Base-by-base conservation (phyloP, 2,113 vertebrate species). In the Oncorhynchus nerka region DNA sequence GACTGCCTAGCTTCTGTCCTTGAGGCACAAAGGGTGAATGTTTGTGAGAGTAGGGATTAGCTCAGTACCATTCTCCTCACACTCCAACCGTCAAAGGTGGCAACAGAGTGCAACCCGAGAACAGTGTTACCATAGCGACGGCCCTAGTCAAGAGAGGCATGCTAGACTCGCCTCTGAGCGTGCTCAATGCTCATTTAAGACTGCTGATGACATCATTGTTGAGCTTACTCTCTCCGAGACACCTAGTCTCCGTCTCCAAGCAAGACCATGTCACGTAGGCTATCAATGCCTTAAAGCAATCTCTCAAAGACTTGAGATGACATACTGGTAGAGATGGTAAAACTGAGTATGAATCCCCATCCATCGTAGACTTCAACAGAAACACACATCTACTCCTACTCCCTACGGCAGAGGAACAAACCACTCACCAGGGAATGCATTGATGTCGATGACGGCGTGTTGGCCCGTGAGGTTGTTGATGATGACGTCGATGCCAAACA, bases 381-480 rank as follows among this genome's bases (percentile, higher is more conserved):
- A 45, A 45, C 9, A 3, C 39, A 12, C 39, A 45, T 45, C 39
- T 45, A 45, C 19, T 30, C 19, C 20, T 20, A n/a, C 11, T 1
- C 3, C 62, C 3, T 5, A 15, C 34, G 61, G 67, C 48, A 69
- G 19, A 48, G 2, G 26, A 13, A 22, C 28, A 24, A 9, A 20
- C 24, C 68, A 81, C 86, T 24, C 79, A 99, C 98, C 98, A 84
- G 98, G 98, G 90, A 99, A 99, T 90, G 98, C 98, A 57, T 99
- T 99, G 90, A 99, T 94, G 88, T 99, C 98, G 4, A 99, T 99
- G 85, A 99, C 95, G 0, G 97, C 96, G 0, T 99, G 97, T 83
- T 98, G 97, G 49, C 97, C 98, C 0, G 96, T 98, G 91, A 96
- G 96, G 90, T 99, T 99, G 91, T 99, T 98, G 85, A 99, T 99